A percentile compares a stretch with the other conserved stretches of the same genome.
Conservation (phyloP, 2,113 vertebrate genomes). For the Syngnathoides biaculeatus region DNA sequence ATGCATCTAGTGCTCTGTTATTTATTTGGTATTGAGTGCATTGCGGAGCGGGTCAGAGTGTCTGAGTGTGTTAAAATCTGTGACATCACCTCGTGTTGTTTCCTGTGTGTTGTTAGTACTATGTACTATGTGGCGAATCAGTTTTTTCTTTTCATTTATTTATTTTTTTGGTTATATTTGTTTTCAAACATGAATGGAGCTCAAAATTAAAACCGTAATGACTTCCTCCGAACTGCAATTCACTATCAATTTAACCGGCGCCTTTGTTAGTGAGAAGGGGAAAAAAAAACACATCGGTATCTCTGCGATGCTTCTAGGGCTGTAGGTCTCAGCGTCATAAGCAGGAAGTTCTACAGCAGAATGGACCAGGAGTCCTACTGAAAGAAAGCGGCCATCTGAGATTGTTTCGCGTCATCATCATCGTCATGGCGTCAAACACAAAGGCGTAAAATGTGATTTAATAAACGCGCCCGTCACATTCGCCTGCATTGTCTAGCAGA, state of each 20-base stretch:
- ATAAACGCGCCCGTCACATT: slow-evolving; percentile 70
- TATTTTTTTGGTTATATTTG: slow-evolving; percentile 33
- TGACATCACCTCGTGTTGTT: slow-evolving; percentile 62
- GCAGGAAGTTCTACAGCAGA: slow-evolving; percentile 57
- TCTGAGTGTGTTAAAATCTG: slow-evolving; percentile 37
- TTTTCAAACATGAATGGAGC: slow-evolving; percentile 45
- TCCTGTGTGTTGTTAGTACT: slow-evolving; percentile 51
- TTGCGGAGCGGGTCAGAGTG: slow-evolving; percentile 49
- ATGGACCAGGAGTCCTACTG: slow-evolving; percentile 16
- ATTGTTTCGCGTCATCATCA: slow-evolving; percentile 59
- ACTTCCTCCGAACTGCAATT: slow-evolving; percentile 51
- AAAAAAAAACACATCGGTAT: slow-evolving; percentile 41
- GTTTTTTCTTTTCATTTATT: slow-evolving; percentile 9
- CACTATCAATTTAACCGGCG: slow-evolving; percentile 40
- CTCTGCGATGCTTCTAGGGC: slow-evolving; percentile 62
- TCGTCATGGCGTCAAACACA: slow-evolving; percentile 54
- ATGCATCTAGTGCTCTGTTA: slow-evolving; percentile 65
- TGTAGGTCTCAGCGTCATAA: slow-evolving; percentile 58
- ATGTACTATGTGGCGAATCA: slow-evolving; percentile 34
- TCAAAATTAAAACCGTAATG: slow-evolving; percentile 42
- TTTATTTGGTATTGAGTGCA: slow-evolving; percentile 69
- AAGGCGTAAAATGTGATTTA: slow-evolving; percentile 58
- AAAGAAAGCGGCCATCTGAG: slow-evolving; percentile 26
- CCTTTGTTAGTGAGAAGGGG: slow-evolving; percentile 27
- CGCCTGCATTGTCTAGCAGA: slow-evolving; percentile 73